Percentiles rank a stretch among this genome's conserved stretches.
Evolutionary conservation across 2,888 invertebrate genomes (phyloP).

Genomic region (Polymixis lichenea): DNA sequence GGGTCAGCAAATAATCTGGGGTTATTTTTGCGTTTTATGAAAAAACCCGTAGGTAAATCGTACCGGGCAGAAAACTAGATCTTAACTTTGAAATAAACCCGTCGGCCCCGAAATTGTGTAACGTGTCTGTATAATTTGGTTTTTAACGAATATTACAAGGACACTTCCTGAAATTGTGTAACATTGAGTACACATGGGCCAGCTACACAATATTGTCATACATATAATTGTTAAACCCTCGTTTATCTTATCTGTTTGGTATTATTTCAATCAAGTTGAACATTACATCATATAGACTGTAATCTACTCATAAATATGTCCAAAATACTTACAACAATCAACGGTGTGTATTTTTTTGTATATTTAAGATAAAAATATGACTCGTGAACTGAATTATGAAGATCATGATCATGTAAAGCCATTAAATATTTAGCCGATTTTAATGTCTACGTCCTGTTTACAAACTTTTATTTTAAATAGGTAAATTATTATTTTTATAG

Average conservation of each 20-base stretch:
- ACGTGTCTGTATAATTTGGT: slow-evolving; percentile 45
- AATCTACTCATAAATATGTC: slow-evolving; percentile 49
- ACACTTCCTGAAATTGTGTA: slow-evolving; percentile 70
- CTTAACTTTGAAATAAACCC: slow-evolving; percentile 44
- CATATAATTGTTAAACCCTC: slow-evolving; percentile 34
- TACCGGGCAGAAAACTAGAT: not conserved
- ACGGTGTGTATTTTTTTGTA: slow-evolving; percentile 23
- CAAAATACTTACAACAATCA: slow-evolving; percentile 17
- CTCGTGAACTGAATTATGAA: not conserved
- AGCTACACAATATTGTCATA: slow-evolving; percentile 41
- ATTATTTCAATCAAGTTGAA: slow-evolving; percentile 56
- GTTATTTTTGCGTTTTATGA: slow-evolving; percentile 5
- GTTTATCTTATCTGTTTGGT: slow-evolving; percentile 56
- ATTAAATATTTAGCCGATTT: not conserved
- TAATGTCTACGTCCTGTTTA: not conserved
- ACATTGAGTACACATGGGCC: slow-evolving; percentile 38
- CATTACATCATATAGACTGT: slow-evolving; percentile 46
- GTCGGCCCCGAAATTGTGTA: slow-evolving; percentile 35
- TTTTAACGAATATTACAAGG: slow-evolving; percentile 68
- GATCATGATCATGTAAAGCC: not conserved
- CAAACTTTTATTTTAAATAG: slow-evolving; percentile 15
- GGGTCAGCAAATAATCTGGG: slow-evolving; percentile 4
- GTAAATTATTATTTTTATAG: not conserved
- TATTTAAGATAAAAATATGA: slow-evolving; percentile 13
- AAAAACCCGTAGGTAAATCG: not conserved